A percentile compares a stretch with the other conserved stretches of the same genome.
These are phyloP conservation scores for Microctenopoma stevenorrisi DNA, from an alignment of 2,797 vertebrate species.

Conservation along the genomic window DNA sequence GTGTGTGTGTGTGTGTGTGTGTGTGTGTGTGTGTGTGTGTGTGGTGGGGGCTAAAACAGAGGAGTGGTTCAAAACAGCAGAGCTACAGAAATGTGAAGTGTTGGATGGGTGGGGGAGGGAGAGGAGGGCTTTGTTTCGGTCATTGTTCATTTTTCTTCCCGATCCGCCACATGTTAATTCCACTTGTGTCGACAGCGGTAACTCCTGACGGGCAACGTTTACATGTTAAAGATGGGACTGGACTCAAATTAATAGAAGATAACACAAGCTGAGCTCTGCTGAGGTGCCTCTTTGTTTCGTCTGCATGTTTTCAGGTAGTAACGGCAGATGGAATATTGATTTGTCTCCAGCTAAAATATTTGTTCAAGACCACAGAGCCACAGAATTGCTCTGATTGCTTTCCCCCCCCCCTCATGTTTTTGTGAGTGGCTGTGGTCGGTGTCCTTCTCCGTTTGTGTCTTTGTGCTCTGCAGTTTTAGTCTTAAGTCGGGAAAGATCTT, in stretches of 20 bases:
- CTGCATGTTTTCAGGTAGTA: not conserved
- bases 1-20: conserved; percentile 39
- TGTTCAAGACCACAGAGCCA: conserved; percentile 29
- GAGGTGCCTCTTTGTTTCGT: conserved; percentile 23
- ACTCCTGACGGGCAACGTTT: conserved; percentile 53
- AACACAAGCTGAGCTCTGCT: conserved; percentile 17
- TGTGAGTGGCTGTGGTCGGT: conserved; percentile 1
- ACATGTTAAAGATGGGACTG: not conserved
- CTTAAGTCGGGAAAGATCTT: not conserved
- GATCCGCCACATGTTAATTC: conserved; percentile 53
- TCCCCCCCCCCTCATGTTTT: not conserved
- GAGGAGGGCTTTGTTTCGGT: conserved; percentile 34
- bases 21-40: conserved; percentile 13
- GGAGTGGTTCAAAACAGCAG: conserved; percentile 40
- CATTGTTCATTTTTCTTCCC: conserved; percentile 39
- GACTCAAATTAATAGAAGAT: conserved; percentile 25
- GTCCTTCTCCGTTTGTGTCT: conserved; percentile 10
- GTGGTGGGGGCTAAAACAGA: conserved; percentile 39
- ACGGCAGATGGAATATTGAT: conserved; percentile 65
- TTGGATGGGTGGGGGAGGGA: conserved; percentile 29
- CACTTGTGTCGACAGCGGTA: conserved; percentile 24
- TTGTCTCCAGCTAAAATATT: conserved; percentile 39
- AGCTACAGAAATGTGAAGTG: conserved; percentile 39
- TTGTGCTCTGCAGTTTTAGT: not conserved
- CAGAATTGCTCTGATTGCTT: conserved; percentile 16